These are phyloP conservation scores for Acanthosepion pharaonis DNA, from an alignment of 2,888 invertebrate species.

Conservation along the genomic window DNA sequence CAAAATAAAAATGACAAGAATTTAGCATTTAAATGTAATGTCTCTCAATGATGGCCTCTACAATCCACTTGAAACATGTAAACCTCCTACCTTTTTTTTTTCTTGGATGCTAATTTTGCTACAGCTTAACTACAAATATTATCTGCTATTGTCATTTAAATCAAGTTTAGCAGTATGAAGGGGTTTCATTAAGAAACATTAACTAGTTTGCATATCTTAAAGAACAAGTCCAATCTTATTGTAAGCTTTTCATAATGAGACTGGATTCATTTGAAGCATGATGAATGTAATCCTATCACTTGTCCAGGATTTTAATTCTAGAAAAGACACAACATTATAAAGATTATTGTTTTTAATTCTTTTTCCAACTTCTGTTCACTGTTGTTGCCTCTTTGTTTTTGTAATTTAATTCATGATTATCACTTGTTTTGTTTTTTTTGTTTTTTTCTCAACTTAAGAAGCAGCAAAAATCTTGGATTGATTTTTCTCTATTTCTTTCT, in stretches of 20 bases:
- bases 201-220: not conserved
- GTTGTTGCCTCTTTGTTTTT: not conserved
- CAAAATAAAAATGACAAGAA: too few relatives aligned
- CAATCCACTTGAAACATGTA: too few relatives aligned
- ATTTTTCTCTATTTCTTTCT: not conserved
- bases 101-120: not conserved
- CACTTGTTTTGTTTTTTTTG: not conserved
- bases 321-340: not conserved
- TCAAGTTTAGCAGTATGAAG: not conserved
- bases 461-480: not conserved
- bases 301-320: not conserved
- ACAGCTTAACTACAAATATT: not conserved
- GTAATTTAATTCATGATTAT: not conserved
- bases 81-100: not conserved
- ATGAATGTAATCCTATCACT: conserved; percentile 22
- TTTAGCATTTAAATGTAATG: too few relatives aligned
- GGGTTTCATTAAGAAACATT: not conserved
- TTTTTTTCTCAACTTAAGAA: not conserved
- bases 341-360: not conserved
- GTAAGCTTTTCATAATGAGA: not conserved
- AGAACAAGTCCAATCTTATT: not conserved
- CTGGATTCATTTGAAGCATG: conserved; percentile 18
- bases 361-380: not conserved
- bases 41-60: too few relatives aligned
- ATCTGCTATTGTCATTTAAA: not conserved